Conservation (phyloP, 1,140 invertebrate genomes). For the Diorhabda carinulata region DNA sequence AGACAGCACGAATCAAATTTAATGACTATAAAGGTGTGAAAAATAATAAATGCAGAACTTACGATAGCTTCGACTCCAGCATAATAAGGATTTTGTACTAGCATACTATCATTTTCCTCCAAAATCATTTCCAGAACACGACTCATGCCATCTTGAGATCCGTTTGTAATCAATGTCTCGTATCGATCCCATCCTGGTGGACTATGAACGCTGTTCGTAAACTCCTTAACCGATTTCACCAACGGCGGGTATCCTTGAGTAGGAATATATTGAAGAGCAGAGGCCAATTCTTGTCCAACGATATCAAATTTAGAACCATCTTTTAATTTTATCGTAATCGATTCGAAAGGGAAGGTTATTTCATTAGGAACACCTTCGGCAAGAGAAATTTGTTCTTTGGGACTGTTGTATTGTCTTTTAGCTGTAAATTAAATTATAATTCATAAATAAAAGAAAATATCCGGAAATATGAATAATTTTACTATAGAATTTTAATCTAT, state of each 20-base stretch:
- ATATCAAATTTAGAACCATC: slow-evolving; percentile 57
- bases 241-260: slow-evolving; percentile 69
- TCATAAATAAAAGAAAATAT: not conserved
- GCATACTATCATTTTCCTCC: slow-evolving; percentile 62
- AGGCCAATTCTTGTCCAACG: slow-evolving; percentile 56
- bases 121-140: slow-evolving; percentile 66
- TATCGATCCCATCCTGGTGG: slow-evolving; percentile 60
- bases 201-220: slow-evolving; percentile 62
- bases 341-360: slow-evolving; percentile 67
- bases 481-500: not conserved
- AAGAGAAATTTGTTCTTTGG: slow-evolving; percentile 65
- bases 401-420: slow-evolving; percentile 60
- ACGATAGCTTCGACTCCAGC: slow-evolving; percentile 66
- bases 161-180: slow-evolving; percentile 65
- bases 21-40: no score
- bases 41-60: slow-evolving; percentile 43
- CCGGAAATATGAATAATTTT: not conserved
- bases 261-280: slow-evolving; percentile 69
- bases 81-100: slow-evolving; percentile 69
- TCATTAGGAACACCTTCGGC: slow-evolving; percentile 77
- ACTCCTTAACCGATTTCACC: slow-evolving; percentile 58
- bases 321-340: slow-evolving; percentile 60
- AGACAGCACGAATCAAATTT: not conserved
- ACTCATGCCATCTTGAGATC: slow-evolving; percentile 73
- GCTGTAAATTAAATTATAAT: slow-evolving; percentile 48